Evolutionary conservation across 30 jellyfish, hydroid and myxozoan genomes (phyloP).

Genomic region (Chironex yamaguchii): DNA sequence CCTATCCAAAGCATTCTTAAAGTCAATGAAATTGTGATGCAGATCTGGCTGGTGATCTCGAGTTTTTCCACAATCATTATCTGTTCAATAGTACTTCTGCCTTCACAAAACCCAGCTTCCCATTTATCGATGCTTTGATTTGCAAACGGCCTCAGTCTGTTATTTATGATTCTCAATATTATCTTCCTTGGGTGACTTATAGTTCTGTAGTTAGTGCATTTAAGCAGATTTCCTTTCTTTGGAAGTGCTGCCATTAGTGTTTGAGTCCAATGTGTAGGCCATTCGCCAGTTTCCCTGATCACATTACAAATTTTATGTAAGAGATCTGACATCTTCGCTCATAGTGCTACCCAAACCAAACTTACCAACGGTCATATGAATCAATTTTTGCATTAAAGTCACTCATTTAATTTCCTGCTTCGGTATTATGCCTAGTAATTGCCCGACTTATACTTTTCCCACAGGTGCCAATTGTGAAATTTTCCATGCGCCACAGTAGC

Average conservation of each 20-base stretch:
- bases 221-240: slow-evolving; percentile 48
- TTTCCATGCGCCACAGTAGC: no score
- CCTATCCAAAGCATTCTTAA: slow-evolving; percentile 54
- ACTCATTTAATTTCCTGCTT: no score
- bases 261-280: slow-evolving; percentile 62
- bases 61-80: slow-evolving; percentile 29
- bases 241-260: slow-evolving; percentile 34
- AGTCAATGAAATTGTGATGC: slow-evolving; percentile 63
- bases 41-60: slow-evolving; percentile 55
- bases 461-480: no score
- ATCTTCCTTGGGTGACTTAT: slow-evolving; percentile 60
- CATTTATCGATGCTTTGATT: slow-evolving; percentile 37
- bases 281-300: slow-evolving; percentile 48
- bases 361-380: no score
- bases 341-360: no score
- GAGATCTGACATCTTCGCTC: no score
- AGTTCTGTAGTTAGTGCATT: slow-evolving; percentile 44
- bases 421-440: no score
- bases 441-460: no score
- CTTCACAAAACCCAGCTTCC: slow-evolving; percentile 70
- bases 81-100: slow-evolving; percentile 63
- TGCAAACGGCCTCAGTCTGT: slow-evolving; percentile 49
- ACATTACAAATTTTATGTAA: slow-evolving; percentile 33
- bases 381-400: no score
- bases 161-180: slow-evolving; percentile 17